A percentile compares a stretch with the other conserved stretches of the same genome.
Evolutionary conservation across 2,797 vertebrate species (phyloP).

Genomic region (Sphaeramia orbicularis): DNA sequence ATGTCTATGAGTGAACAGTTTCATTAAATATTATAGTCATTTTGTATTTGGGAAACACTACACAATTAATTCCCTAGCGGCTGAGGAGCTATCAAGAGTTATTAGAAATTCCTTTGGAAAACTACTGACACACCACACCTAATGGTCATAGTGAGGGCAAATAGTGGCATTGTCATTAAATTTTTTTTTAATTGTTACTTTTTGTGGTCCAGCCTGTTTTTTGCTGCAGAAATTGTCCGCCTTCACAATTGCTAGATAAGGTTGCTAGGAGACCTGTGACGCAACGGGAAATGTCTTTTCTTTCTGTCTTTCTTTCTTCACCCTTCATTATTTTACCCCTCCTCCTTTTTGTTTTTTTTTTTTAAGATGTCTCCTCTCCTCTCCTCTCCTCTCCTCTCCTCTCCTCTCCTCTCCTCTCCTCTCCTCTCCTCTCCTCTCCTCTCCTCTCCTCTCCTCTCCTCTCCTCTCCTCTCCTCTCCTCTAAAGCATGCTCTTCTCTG

Average conservation of each 20-base stretch:
- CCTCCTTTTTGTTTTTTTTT: conserved; percentile 6
- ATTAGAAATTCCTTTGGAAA: neutral
- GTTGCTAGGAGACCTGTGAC: conserved; percentile 18
- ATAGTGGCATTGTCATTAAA: neutral
- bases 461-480: conserved; percentile 51
- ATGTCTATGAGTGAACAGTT: too few species aligned
- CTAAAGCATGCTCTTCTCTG: conserved; percentile 15
- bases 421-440: conserved; percentile 4
- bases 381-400: conserved; percentile 43
- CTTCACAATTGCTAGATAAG: conserved; percentile 6
- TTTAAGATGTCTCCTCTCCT: too few species aligned
- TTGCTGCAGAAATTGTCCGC: conserved; percentile 18
- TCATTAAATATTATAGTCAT: too few species aligned
- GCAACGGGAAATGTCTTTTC: conserved; percentile 7
- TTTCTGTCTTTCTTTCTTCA: conserved; percentile 8
- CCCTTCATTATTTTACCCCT: conserved; percentile 8
- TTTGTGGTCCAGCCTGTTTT: neutral
- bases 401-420: neutral
- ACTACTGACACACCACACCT: conserved; percentile 1
- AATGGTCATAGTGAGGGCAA: neutral
- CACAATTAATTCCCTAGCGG: too few species aligned
- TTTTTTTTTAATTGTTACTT: too few species aligned
- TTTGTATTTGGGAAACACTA: too few species aligned
- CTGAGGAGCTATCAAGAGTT: too few species aligned
- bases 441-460: conserved; percentile 29